Evolutionary conservation across 2,113 vertebrate genomes (phyloP), one percentile per base, ranked within the genome.

Genomic region (Xenopus laevis): DNA sequence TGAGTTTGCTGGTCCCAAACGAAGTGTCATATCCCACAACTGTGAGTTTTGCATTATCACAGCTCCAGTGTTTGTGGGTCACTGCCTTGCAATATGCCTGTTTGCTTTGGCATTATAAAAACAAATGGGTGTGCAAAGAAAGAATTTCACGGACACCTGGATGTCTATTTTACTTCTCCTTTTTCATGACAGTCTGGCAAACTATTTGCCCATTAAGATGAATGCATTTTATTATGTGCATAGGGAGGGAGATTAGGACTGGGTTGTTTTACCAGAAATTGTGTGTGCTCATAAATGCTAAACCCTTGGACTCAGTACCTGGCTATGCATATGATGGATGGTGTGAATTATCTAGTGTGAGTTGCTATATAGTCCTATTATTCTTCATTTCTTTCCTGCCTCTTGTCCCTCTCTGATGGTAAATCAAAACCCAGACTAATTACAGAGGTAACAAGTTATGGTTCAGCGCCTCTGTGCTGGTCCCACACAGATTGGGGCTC

Each of bases 351-450:
- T 79, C 81, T 65, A 82, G 81, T 79, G 78, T 0, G 18, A 80
- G 77, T 78, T 68, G 72, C 78, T 82, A 79, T 84, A 82, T 78
- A 78, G 74, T 61, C 79, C 46, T 67, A 79, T 87, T 86, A 84
- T 82, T 84, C 83, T 86, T 85, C 81, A 86, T 87, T 83, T 79
- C 58, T 80, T 57, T 50, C 67, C 78, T 80, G 80, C 70, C 81
- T 21, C 46, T 74, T 65, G 60, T 59, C 33, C 45, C 55, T 77
- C 79, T 65, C 4, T 74, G 76, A 67, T 0, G 7, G 47, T 76
- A 79, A 72, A 80, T 83, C 75, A 57, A 62, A 67, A 46, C 64
- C n/a, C 58, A 58, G 71, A 71, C 67, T 78, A 66, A 66, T 71
- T 61, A 60, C 15, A 18, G 47, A 44, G 20, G 68, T 83, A 81